A percentile compares a stretch with the other conserved stretches of the same genome.
These are phyloP conservation scores for Trissonchulus sp. DNA, from an alignment of 2,888 invertebrate species.

Conservation along the genomic window DNA sequence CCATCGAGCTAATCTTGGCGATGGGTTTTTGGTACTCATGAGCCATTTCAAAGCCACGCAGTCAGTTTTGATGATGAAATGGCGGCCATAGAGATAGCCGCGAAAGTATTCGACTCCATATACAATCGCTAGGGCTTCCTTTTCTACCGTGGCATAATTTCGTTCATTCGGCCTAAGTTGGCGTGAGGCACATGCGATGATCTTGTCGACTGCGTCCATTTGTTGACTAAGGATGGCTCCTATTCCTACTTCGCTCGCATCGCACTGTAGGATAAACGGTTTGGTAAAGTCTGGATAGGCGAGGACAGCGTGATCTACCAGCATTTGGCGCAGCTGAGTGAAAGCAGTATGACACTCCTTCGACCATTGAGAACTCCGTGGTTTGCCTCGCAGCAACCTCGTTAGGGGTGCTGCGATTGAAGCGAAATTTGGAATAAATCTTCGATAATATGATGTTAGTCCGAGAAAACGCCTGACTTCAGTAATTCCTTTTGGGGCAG, in stretches of 20 bases:
- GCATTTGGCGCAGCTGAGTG: no score
- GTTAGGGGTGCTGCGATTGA: no score
- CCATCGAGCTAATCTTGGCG: slow-evolving; percentile 56
- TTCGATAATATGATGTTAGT: slow-evolving; percentile 33
- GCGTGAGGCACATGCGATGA: slow-evolving; percentile 40
- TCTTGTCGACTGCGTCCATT: slow-evolving; percentile 32
- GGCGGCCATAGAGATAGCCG: slow-evolving; percentile 26
- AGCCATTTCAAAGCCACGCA: slow-evolving; percentile 32
- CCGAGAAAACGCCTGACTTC: slow-evolving; percentile 37
- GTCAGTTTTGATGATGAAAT: slow-evolving; percentile 29
- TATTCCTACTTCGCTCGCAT: slow-evolving; percentile 40
- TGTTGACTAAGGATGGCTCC: slow-evolving; percentile 40
- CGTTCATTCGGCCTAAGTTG: slow-evolving; percentile 38
- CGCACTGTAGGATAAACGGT: slow-evolving; percentile 37
- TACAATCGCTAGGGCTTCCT: no score
- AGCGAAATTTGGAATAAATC: slow-evolving; percentile 34
- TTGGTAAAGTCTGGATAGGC: no score
- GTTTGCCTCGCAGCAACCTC: no score
- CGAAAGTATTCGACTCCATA: slow-evolving; percentile 33
- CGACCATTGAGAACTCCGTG: no score
- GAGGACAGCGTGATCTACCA: no score
- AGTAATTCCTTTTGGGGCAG: slow-evolving; percentile 33
- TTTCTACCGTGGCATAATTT: slow-evolving; percentile 40
- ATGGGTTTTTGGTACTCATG: slow-evolving; percentile 51
- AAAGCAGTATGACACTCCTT: no score